A percentile compares a stretch with the other conserved stretches of the same genome.
Evolutionary conservation across 2,797 vertebrate genomes (phyloP).

Genomic region (Sebastes diploproa): DNA sequence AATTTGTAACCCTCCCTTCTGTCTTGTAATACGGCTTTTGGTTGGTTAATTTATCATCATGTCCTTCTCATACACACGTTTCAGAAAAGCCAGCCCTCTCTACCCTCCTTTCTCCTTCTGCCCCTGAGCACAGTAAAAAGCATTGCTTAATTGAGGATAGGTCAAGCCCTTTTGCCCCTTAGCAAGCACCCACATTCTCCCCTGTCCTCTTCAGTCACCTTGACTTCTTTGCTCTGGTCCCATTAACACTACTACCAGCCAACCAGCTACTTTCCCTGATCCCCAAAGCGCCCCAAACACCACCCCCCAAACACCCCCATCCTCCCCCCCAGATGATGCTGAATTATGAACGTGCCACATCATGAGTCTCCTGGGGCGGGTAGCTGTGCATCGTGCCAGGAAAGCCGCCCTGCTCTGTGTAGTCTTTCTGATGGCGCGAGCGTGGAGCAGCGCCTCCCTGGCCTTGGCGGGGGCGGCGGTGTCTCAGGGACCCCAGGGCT

Average conservation of each 20-base stretch:
- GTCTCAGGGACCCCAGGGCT: constrained; percentile 92
- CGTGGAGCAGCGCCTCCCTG: constrained; percentile 85
- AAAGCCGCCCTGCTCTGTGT: constrained; percentile 93
- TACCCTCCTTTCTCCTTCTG: constrained; percentile 32
- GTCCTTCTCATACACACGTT: constrained; percentile 67
- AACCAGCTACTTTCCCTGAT: constrained; percentile 49
- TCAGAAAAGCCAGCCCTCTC: constrained; percentile 61
- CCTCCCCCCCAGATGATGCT: constrained; percentile 91
- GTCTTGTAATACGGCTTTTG: constrained; percentile 68
- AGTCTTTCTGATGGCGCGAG: constrained; percentile 92
- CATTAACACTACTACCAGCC: constrained; percentile 47
- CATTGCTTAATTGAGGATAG: constrained; percentile 85
- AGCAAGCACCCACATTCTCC: constrained; percentile 51
- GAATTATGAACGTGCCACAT: constrained; percentile 99
- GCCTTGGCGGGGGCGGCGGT: constrained; percentile 87
- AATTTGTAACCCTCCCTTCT: constrained; percentile 72
- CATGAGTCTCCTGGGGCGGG: constrained; percentile 99
- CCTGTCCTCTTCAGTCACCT: constrained; percentile 47
- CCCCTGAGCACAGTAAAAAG: constrained; percentile 71
- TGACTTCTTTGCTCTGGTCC: constrained; percentile 47
- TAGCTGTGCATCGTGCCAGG: constrained; percentile 96
- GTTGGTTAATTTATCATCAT: constrained; percentile 67
- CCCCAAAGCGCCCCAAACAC: constrained; percentile 60
- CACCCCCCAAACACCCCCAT: constrained; percentile 69
- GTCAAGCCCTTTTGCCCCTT: constrained; percentile 74